Base-by-base conservation (phyloP, 2,113 vertebrate species). In the Paramisgurnus dabryanus region DNA sequence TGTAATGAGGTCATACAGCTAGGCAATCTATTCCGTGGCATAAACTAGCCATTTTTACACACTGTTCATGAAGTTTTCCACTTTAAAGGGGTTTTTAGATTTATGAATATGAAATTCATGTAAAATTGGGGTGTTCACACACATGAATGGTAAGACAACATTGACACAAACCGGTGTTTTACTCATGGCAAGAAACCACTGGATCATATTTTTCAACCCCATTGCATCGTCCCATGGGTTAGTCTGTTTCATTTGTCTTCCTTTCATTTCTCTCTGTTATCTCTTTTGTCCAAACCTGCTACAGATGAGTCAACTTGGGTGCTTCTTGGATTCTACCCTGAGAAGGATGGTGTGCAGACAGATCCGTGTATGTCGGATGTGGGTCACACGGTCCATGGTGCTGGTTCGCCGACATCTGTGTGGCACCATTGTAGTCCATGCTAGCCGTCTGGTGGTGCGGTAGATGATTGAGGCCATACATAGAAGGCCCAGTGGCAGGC, bases 261-360 rank as follows among this genome's bases (percentile, higher is more conserved):
- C 6, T 76, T 83, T 88, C 55, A 82, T 67, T 71, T 87, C 81
- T 75, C 74, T 49, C 22, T 73, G 81, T 69, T 63, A 85, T 67
- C 64, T 78, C 86, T 84, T 67, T 77, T 87, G 79, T 89, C 85
- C 90, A 89, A 88, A 89, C 87, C 90, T 89, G 91, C 96, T 96
- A 99, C 98, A 99, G 96, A 92, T 99, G 98, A 88, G 98, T 99
- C 92, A 99, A 91, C 90, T 99, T 99, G 95, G 98, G 98, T 88
- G 96, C 97, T 94, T 99, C 97, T 92, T 99, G 98, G 93, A 99
- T 98, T 95, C 98, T 96, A 95, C 97, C 97, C 96, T 98, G 98
- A 97, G 96, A 93, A 92, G 95, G 93, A 80, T 98, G 97, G 91
- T 98, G 97, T 76, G 95, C 90, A 79, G 96, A 94, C 91, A 99